Conservation (phyloP, 2,888 invertebrate genomes). For the Protophormia terraenovae region DNA sequence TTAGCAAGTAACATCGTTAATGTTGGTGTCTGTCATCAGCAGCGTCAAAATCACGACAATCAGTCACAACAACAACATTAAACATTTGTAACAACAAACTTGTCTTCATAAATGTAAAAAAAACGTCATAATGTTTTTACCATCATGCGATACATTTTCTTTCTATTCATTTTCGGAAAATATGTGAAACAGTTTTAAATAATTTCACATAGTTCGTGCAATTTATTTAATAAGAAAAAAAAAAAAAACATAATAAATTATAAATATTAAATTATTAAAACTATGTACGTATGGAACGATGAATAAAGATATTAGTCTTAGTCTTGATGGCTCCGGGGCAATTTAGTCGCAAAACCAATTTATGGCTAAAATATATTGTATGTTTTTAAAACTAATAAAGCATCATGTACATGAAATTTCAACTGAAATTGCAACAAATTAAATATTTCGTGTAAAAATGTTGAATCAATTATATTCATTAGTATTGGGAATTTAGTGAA, state of each 20-base stretch:
- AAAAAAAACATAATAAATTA: not conserved
- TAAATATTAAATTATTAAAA: constrained; percentile 37
- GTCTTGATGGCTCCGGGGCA: not conserved
- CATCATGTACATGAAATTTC: constrained; percentile 29
- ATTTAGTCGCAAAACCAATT: constrained; percentile 16
- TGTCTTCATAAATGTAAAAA: constrained; percentile 22
- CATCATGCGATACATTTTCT: constrained; percentile 23
- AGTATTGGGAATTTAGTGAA: constrained; percentile 3
- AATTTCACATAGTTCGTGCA: constrained; percentile 37
- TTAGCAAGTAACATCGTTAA: not conserved
- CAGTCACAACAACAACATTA: not conserved
- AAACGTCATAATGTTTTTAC: constrained; percentile 2
- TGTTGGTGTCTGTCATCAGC: constrained; percentile 34
- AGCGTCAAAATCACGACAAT: not conserved
- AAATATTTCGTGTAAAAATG: constrained; percentile 40
- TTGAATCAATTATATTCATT: constrained; percentile 45
- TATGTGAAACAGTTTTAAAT: constrained; percentile 15
- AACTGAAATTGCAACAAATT: constrained; percentile 25
- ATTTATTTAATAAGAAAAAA: constrained; percentile 8
- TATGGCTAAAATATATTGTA: constrained; percentile 46
- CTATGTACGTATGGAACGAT: not conserved
- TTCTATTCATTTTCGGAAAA: constrained; percentile 21
- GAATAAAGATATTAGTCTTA: not conserved
- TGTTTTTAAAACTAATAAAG: constrained; percentile 36
- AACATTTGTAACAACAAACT: constrained; percentile 10